These are phyloP conservation scores for Myotis findleyi DNA, from an alignment of 2,797 vertebrate species.

Conservation along the genomic window DNA sequence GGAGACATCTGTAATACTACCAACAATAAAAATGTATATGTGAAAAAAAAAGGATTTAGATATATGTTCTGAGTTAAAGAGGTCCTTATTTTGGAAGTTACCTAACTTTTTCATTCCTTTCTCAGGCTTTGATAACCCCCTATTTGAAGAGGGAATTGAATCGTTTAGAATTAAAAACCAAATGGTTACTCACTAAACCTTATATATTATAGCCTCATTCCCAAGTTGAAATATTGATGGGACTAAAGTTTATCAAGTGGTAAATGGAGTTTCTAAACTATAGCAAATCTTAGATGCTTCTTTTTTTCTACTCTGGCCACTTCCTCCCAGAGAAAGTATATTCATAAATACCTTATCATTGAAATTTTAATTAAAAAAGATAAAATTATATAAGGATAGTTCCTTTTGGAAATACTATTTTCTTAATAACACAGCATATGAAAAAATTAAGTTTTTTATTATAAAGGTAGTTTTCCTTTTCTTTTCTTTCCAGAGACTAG, in stretches of 20 bases:
- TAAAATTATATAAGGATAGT: not conserved
- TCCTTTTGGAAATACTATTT: conserved; percentile 36
- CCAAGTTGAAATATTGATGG: conserved; percentile 26
- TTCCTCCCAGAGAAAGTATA: not conserved
- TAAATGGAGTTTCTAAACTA: not conserved
- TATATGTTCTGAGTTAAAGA: conserved; percentile 35
- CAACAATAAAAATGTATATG: too few species aligned
- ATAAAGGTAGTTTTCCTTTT: conserved; percentile 40
- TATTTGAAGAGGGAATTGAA: not conserved
- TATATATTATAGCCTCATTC: conserved; percentile 24
- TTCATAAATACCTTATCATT: conserved; percentile 3
- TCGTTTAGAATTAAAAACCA: conserved; percentile 47
- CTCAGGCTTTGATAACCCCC: not conserved
- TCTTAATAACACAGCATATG: not conserved
- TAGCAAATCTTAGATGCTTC: not conserved
- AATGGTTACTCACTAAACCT: not conserved
- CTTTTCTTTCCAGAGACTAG: conserved; percentile 43
- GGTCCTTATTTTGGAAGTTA: conserved; percentile 25
- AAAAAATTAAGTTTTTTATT: conserved; percentile 36
- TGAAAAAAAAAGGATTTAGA: not conserved
- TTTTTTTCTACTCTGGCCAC: not conserved
- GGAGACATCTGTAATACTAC: too few species aligned
- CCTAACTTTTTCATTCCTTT: conserved; percentile 28
- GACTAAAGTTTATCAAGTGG: not conserved
- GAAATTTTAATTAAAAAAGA: not conserved